These are phyloP conservation scores for Python bivittatus DNA, from an alignment of 2,113 vertebrate genomes.

Conservation along the genomic window DNA sequence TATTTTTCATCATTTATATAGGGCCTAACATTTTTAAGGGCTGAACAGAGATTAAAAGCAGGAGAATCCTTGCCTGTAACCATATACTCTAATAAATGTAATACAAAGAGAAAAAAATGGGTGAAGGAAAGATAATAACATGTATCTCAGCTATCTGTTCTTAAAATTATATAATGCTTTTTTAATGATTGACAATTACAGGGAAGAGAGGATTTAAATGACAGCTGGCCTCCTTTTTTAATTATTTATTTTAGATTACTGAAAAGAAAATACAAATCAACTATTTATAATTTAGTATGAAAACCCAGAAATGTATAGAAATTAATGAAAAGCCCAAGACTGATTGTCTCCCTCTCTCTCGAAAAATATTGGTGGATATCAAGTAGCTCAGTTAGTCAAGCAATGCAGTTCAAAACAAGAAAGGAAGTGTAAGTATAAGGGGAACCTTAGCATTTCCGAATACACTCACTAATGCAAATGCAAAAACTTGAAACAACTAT, in stretches of 20 bases:
- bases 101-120: neutral
- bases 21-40: neutral
- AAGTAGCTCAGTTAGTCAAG: neutral
- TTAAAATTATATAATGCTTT: neutral
- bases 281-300: neutral
- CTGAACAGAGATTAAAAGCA: neutral
- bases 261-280: neutral
- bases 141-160: neutral
- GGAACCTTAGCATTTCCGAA: neutral
- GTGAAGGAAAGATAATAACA: neutral
- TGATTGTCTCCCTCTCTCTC: neutral
- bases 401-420: neutral
- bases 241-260: neutral
- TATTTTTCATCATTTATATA: neutral
- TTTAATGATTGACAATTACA: neutral
- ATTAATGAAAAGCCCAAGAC: neutral
- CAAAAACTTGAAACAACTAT: neutral
- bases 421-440: neutral
- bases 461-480: neutral
- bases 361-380: neutral
- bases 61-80: neutral
- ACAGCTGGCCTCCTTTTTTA: neutral
- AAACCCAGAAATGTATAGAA: neutral
- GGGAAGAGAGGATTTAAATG: neutral
- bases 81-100: neutral